Base-by-base conservation (phyloP, 2,113 vertebrate genomes). In the Steatornis caripensis region DNA sequence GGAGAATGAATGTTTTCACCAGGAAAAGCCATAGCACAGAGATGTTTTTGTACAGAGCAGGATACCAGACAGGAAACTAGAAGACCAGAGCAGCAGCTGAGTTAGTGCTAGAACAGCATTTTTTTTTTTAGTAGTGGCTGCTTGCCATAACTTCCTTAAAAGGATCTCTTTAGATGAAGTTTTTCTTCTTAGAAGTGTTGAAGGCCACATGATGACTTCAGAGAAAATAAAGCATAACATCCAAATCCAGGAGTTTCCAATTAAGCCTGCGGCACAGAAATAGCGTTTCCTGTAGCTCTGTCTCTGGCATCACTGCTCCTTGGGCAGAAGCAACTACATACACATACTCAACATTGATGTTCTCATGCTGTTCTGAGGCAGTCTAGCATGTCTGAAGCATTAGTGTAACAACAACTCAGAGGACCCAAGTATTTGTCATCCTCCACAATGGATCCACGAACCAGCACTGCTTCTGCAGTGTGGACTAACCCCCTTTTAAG, bases 51-150 rank as follows among this genome's bases (percentile, higher is more conserved):
- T 91, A 32, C 76, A 92, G 77, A 79, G n/a, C 87, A 95, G 95
- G 89, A 97, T 94, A 92, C 77, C 57, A 93, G 77, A 82, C 60
- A 10, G 70, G 96, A 96, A 97, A 95, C 69, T 65, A 61, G 77
- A 95, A 92, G 77, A 91, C 39, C 39, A 91, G 69, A 65, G 60
- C 41, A 91, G 51, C 48, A 79, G 93, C 91, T 92, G 86, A 96
- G 62, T 66, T 80, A 83, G 48, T 74, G 92, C 96, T 90, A 80
- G 54, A 69, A 51, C 65, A 93, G 91, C 92, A 89, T 29, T 81
- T 96, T 95, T 74, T 46, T 74, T 46, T 11, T 8, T n/a, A 34
- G 32, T 55, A 84, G 61, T 76, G 48, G 70, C 81, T 91, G 54
- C 70, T 61, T 76, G 87, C 74, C 61, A 36, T 69, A 84, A 64